A percentile compares a stretch with the other conserved stretches of the same genome.
These are phyloP conservation scores for Steromphala cineraria DNA, from an alignment of 2,888 invertebrate genomes.

Conservation along the genomic window DNA sequence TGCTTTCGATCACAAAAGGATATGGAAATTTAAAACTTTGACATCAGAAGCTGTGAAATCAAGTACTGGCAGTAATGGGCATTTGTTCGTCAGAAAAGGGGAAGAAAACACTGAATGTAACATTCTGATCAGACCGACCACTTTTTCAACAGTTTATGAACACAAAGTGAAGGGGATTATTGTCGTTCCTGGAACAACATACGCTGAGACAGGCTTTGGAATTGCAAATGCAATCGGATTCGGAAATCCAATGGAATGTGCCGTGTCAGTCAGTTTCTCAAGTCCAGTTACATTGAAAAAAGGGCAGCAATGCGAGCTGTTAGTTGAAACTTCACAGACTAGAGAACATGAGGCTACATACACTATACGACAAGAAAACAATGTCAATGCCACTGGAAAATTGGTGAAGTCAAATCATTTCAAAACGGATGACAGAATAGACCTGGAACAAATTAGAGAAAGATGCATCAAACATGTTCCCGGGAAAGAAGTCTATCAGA, in stretches of 20 bases:
- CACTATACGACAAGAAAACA: no score
- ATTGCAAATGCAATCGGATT: constrained; percentile 20
- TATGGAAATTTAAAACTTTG: neutral
- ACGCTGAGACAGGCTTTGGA: constrained; percentile 53
- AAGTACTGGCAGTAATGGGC: neutral
- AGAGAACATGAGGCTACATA: no score
- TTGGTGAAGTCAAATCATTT: no score
- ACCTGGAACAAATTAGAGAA: constrained; percentile 29
- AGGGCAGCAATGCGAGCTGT: neutral
- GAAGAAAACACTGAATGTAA: neutral
- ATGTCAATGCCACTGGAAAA: no score
- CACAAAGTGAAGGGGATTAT: constrained; percentile 45
- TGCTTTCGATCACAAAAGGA: neutral
- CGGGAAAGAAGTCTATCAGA: constrained; percentile 29
- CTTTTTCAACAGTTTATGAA: constrained; percentile 42
- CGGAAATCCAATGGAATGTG: neutral
- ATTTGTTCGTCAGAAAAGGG: neutral
- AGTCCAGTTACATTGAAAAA: neutral
- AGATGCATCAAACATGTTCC: constrained; percentile 20
- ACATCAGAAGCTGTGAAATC: neutral
- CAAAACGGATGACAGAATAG: neutral
- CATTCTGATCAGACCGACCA: constrained; percentile 18
- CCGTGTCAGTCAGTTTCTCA: neutral
- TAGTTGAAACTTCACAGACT: no score
- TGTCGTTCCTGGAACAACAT: constrained; percentile 49